These are phyloP conservation scores for Macrocentrus cingulum DNA, from an alignment of 1,140 invertebrate genomes.

Conservation along the genomic window DNA sequence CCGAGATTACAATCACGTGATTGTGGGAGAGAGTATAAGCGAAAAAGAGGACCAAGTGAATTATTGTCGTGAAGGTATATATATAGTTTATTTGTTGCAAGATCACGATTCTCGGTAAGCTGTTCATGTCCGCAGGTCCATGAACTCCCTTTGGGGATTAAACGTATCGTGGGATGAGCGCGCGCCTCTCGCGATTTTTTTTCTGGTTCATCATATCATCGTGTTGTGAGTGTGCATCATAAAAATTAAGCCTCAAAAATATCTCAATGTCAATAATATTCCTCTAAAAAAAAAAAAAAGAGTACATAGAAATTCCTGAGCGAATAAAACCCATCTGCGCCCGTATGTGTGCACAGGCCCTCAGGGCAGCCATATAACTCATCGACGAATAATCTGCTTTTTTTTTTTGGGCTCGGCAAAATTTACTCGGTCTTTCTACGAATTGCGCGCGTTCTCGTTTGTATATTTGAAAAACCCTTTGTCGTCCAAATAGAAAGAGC, in stretches of 20 bases:
- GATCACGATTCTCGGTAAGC: not conserved
- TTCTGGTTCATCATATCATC: no score
- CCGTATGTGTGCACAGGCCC: no score
- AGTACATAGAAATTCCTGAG: no score
- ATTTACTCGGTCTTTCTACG: conserved; percentile 1
- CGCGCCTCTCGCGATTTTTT: no score
- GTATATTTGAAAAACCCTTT: not conserved
- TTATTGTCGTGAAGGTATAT: not conserved
- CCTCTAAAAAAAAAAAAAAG: no score
- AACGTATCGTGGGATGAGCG: not conserved
- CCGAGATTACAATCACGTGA: no score
- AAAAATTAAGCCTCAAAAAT: no score
- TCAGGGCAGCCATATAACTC: not conserved
- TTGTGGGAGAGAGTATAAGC: no score
- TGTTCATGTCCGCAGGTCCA: not conserved
- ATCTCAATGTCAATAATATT: no score
- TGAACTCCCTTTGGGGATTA: conserved; percentile 7
- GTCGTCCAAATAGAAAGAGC: not conserved
- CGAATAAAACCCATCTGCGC: no score
- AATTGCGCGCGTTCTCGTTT: not conserved
- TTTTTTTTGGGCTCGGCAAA: not conserved
- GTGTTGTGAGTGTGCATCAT: no score
- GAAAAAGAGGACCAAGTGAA: not conserved
- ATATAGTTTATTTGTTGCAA: no score
- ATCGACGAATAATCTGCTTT: conserved; percentile 1